phyloP scores from a whole-genome alignment of 2,113 vertebrate species.

The Lagopus muta region DNA sequence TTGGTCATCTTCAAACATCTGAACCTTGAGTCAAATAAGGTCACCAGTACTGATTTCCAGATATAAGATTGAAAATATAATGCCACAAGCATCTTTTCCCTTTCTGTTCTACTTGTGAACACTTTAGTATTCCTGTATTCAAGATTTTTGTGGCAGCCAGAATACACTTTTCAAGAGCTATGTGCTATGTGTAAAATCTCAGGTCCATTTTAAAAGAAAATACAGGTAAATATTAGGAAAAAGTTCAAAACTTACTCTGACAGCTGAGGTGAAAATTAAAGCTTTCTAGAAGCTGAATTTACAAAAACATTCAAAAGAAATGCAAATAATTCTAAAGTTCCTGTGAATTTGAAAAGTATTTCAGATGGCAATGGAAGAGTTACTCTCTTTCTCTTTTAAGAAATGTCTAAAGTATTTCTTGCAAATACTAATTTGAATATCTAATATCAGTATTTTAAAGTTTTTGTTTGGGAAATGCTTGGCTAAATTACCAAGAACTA shows the following conservation, averaged over 20 bases:
- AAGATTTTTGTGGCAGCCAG: neutral
- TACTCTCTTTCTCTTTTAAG: neutral
- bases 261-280: neutral
- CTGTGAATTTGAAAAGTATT: neutral
- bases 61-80: neutral
- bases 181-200: neutral
- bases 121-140: neutral
- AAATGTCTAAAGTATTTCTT: neutral
- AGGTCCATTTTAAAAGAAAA: neutral
- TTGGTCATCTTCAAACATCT: neutral
- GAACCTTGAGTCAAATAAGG: fast-evolving
- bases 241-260: neutral
- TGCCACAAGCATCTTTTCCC: neutral
- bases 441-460: neutral
- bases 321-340: neutral
- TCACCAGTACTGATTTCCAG: neutral
- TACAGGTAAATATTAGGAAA: fast-evolving
- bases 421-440: neutral
- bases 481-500: neutral
- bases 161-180: neutral
- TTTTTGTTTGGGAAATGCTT: neutral
- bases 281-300: neutral
- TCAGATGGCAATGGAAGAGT: neutral
- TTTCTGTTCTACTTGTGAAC: neutral
- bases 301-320: neutral